Conservation (phyloP, 2,797 vertebrate species). For the Pyrocephalus nanus region DNA sequence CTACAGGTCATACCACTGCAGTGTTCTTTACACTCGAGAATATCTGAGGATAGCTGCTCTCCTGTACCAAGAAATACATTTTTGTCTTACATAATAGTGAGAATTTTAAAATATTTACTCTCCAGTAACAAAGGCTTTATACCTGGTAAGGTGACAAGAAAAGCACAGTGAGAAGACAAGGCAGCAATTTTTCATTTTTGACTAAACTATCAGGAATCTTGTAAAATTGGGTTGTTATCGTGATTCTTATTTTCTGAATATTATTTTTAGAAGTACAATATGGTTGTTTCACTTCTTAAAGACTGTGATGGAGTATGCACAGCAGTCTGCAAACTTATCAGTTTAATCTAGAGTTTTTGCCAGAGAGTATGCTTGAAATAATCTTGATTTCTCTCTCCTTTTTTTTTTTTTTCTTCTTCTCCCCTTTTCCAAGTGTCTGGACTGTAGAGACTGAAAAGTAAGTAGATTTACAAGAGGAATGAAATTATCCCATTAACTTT, state of each 20-base stretch:
- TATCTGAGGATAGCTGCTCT: background rate
- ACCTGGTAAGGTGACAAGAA: conserved; percentile 16
- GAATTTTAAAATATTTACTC: background rate
- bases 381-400: background rate
- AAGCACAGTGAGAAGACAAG: background rate
- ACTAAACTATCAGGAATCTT: background rate
- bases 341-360: conserved; percentile 16
- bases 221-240: background rate
- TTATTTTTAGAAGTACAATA: conserved; percentile 13
- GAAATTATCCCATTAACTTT: background rate
- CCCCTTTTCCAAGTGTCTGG: background rate
- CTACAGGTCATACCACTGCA: background rate
- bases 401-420: background rate
- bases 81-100: background rate
- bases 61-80: background rate
- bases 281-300: background rate
- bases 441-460: background rate
- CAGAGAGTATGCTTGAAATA: background rate
- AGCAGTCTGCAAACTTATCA: conserved; percentile 19
- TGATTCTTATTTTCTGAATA: background rate
- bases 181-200: background rate
- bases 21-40: background rate
- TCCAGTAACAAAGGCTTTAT: background rate
- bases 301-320: background rate
- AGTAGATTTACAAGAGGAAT: background rate